These are phyloP conservation scores for Pyrocephalus nanus DNA, from an alignment of 2,797 vertebrate species.

Conservation along the genomic window DNA sequence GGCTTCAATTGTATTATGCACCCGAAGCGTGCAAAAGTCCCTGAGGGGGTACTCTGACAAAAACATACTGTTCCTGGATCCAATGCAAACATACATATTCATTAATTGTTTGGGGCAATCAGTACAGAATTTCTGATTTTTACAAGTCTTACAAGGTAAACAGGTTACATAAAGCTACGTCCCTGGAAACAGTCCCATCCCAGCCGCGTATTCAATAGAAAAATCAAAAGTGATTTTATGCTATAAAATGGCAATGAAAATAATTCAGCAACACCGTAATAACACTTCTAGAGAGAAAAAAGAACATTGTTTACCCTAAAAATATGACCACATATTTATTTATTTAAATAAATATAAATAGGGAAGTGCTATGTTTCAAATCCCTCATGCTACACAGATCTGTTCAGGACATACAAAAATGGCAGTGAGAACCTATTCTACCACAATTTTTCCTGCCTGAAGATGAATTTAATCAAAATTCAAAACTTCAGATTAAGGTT, in stretches of 20 bases:
- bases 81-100: constrained; percentile 37
- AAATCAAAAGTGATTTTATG: not conserved
- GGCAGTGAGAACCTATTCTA: not conserved
- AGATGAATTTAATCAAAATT: not conserved
- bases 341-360: not conserved
- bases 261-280: not conserved
- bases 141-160: constrained; percentile 39
- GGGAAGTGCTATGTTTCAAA: not conserved
- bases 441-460: not conserved
- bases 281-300: not conserved
- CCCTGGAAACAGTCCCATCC: constrained; percentile 3
- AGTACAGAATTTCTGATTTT: constrained; percentile 45
- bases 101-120: constrained; percentile 57
- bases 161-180: constrained; percentile 30
- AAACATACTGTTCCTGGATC: constrained; percentile 61
- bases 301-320: not conserved
- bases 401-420: not conserved
- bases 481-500: not conserved
- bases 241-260: not conserved
- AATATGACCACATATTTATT: not conserved
- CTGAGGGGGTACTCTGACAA: constrained; percentile 48
- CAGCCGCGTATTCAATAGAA: not conserved
- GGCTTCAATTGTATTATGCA: constrained; percentile 59
- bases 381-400: not conserved
- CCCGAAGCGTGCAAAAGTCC: constrained; percentile 53